phyloP scores from a whole-genome alignment of 1,140 invertebrate species.

The Dendrolimus kikuchii region DNA sequence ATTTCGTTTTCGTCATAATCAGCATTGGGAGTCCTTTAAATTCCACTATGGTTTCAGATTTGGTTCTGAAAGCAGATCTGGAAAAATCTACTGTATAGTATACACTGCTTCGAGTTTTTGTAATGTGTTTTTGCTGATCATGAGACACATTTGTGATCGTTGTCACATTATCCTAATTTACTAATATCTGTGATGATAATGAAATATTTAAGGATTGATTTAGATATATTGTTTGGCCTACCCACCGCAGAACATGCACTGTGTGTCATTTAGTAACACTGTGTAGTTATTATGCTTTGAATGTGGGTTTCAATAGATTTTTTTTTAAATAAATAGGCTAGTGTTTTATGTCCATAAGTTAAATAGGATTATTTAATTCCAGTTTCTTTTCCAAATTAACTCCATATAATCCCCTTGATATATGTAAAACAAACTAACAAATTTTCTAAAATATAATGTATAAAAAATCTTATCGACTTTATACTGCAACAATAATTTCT shows the following conservation, averaged over 20 bases:
- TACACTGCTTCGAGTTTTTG: slow-evolving; percentile 34
- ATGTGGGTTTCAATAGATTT: neutral
- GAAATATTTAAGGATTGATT: slow-evolving; percentile 40
- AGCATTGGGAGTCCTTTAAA: no score
- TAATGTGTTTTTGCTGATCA: slow-evolving; percentile 26
- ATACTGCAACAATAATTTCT: slow-evolving; percentile 16
- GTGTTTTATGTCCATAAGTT: neutral
- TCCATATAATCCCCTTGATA: no score
- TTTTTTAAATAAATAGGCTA: neutral
- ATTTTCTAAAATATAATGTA: no score
- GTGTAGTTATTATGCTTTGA: slow-evolving; percentile 7
- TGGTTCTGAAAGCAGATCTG: no score
- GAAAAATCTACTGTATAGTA: neutral
- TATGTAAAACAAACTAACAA: no score
- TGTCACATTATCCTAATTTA: slow-evolving; percentile 58
- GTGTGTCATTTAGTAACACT: slow-evolving; percentile 9
- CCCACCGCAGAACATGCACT: slow-evolving; percentile 38
- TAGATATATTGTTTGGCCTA: slow-evolving; percentile 50
- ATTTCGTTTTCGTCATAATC: no score
- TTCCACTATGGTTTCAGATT: no score
- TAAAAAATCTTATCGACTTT: slow-evolving; percentile 1
- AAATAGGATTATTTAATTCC: no score
- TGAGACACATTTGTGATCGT: slow-evolving; percentile 40
- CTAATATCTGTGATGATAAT: slow-evolving; percentile 64
- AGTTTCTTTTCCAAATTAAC: no score